A percentile compares a stretch with the other conserved stretches of the same genome.
These are phyloP conservation scores for Megaleporinus macrocephalus DNA, from an alignment of 2,113 vertebrate species.

Conservation along the genomic window DNA sequence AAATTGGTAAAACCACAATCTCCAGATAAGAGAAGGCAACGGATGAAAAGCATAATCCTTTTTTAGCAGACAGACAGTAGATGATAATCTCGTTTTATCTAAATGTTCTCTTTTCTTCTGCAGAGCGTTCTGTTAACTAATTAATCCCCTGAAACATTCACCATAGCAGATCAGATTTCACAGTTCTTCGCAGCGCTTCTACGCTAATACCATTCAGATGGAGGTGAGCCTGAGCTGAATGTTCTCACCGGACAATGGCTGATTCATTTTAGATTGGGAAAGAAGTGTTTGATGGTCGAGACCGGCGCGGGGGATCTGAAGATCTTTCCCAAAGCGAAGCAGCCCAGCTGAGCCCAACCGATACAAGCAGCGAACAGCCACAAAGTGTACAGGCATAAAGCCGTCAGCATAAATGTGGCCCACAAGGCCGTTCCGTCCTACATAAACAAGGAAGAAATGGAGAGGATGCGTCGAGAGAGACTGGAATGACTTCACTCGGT, in stretches of 20 bases:
- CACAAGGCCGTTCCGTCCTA: conserved; percentile 13
- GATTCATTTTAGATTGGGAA: conserved; percentile 45
- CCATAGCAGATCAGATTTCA: conserved; percentile 57
- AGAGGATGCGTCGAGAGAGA: conserved; percentile 2
- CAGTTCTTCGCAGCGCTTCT: conserved; percentile 42
- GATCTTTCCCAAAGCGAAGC: not conserved
- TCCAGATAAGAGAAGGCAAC: conserved; percentile 64
- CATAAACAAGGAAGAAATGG: conserved; percentile 32
- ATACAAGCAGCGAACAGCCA: not conserved
- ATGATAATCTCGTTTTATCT: conserved; percentile 68
- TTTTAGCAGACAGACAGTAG: conserved; percentile 63
- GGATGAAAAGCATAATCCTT: conserved; percentile 69
- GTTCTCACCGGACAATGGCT: conserved; percentile 42
- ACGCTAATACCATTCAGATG: conserved; percentile 39
- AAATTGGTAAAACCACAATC: conserved; percentile 67
- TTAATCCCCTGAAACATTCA: conserved; percentile 66
- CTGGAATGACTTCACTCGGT: conserved; percentile 24
- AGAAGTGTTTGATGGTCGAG: conserved; percentile 4
- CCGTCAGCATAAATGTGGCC: conserved; percentile 21
- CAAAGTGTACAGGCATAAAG: conserved; percentile 22
- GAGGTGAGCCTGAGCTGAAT: conserved; percentile 26
- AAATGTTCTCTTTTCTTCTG: conserved; percentile 59
- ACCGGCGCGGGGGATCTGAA: conserved; percentile 2
- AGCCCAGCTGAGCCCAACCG: not conserved
- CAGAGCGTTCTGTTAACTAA: conserved; percentile 62